These are phyloP conservation scores for Theonella swinhoei DNA, from an alignment of 37 sponge, comb jelly and placozoan species.

Conservation along the genomic window DNA sequence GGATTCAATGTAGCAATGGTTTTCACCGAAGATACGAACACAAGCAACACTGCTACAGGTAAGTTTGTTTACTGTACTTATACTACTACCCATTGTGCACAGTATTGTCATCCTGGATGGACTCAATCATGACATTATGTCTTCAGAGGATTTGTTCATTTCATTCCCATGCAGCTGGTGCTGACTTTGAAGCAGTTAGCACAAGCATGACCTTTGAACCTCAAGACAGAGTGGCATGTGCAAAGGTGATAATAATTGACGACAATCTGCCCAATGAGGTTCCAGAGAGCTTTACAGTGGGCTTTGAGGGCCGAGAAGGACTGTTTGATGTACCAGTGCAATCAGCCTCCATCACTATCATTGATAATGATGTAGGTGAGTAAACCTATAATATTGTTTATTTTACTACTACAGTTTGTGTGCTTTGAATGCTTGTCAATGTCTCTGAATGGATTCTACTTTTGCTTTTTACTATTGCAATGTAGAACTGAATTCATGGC, in stretches of 20 bases:
- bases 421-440: too few relatives aligned
- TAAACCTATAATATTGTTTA: too few relatives aligned
- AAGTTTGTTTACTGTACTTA: too few relatives aligned
- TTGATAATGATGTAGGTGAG: slow-evolving; percentile 36
- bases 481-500: too few relatives aligned
- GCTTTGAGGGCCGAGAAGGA: background rate
- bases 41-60: background rate
- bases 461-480: too few relatives aligned
- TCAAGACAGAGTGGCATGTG: background rate
- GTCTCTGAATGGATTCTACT: too few relatives aligned
- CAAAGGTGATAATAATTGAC: background rate
- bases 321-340: background rate
- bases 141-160: background rate
- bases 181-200: background rate
- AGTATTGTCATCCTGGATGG: too few relatives aligned
- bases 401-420: too few relatives aligned
- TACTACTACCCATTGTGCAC: too few relatives aligned
- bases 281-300: too few relatives aligned
- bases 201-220: background rate
- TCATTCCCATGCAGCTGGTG: background rate
- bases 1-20: background rate
- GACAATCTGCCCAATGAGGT: background rate
- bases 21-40: background rate
- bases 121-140: too few relatives aligned
- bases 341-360: slow-evolving; percentile 30